Conservation (phyloP, 2,797 vertebrate species). For the Pachyuromys duprasi region DNA sequence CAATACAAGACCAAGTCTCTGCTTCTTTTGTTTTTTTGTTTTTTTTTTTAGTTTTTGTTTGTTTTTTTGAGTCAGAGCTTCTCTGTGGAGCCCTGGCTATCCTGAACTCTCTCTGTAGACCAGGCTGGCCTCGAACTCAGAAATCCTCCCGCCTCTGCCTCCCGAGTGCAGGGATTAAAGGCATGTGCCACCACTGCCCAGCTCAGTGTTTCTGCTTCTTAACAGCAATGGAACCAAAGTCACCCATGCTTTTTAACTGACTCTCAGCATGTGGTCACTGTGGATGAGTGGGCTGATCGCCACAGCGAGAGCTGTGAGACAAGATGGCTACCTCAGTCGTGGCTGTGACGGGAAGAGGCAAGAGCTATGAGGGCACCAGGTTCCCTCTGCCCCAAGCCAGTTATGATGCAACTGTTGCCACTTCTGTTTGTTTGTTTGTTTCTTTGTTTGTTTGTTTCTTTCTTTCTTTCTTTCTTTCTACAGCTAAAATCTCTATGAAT, state of each 20-base stretch:
- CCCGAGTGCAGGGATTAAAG: not conserved
- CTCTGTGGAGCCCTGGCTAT: not conserved
- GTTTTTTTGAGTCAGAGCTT: not conserved
- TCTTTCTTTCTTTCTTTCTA: not conserved
- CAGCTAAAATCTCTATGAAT: not conserved
- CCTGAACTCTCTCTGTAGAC: not conserved
- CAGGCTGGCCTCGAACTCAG: not conserved
- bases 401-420: not conserved
- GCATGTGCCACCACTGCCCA: fast-evolving
- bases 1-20: no score
- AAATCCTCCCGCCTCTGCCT: not conserved
- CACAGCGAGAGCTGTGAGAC: not conserved
- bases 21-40: not conserved
- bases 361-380: not conserved
- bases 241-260: not conserved
- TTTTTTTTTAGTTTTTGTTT: not conserved
- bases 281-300: not conserved
- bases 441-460: no score
- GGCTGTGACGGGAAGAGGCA: not conserved
- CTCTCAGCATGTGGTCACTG: fast-evolving
- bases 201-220: not conserved
- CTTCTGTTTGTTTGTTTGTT: not conserved
- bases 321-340: fast-evolving
- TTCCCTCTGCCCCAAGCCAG: not conserved
- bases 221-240: not conserved